These are phyloP conservation scores for Agonopterix alstromeriana DNA, from an alignment of 2,888 invertebrate species.

Conservation along the genomic window DNA sequence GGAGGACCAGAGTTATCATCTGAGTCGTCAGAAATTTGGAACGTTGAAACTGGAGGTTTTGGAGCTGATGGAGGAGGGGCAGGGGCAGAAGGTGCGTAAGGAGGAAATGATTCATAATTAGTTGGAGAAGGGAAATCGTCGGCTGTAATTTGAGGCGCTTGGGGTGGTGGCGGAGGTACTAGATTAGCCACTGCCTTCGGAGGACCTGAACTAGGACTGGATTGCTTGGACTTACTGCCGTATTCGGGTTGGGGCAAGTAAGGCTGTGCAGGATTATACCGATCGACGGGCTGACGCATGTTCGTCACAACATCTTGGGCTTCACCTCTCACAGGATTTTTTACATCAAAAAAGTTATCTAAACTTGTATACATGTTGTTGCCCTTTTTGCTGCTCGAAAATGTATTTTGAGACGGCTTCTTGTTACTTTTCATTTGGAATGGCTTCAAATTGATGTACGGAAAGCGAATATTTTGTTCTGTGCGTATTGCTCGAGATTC, in stretches of 20 bases:
- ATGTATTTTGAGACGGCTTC: slow-evolving; percentile 27
- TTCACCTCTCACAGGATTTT: slow-evolving; percentile 60
- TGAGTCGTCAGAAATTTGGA: slow-evolving; percentile 1
- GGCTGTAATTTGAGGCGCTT: slow-evolving; percentile 37
- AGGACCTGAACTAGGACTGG: slow-evolving; percentile 25
- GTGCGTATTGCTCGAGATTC: slow-evolving; percentile 67
- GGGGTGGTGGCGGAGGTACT: slow-evolving; percentile 54
- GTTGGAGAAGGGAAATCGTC: slow-evolving; percentile 51
- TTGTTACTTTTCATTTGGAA: slow-evolving; percentile 56
- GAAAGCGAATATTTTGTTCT: slow-evolving; percentile 57
- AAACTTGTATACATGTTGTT: slow-evolving; percentile 52
- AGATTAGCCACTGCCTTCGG: slow-evolving; percentile 43
- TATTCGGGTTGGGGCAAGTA: slow-evolving; percentile 55
- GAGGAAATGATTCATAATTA: slow-evolving; percentile 63
- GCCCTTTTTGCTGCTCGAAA: slow-evolving; percentile 40
- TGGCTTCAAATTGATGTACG: slow-evolving; percentile 63
- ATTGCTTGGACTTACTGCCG: slow-evolving; percentile 49
- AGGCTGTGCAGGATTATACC: slow-evolving; percentile 71
- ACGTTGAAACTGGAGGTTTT: slow-evolving; percentile 21
- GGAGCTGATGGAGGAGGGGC: slow-evolving; percentile 16
- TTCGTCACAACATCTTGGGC: slow-evolving; percentile 44
- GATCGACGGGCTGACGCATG: slow-evolving; percentile 45
- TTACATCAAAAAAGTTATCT: slow-evolving; percentile 50
- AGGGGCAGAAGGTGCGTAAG: slow-evolving; percentile 37
- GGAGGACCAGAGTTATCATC: slow-evolving; percentile 23